A percentile compares a stretch with the other conserved stretches of the same genome.
phyloP scores from a whole-genome alignment of 1,140 invertebrate species.

The Laupala kohalensis region DNA sequence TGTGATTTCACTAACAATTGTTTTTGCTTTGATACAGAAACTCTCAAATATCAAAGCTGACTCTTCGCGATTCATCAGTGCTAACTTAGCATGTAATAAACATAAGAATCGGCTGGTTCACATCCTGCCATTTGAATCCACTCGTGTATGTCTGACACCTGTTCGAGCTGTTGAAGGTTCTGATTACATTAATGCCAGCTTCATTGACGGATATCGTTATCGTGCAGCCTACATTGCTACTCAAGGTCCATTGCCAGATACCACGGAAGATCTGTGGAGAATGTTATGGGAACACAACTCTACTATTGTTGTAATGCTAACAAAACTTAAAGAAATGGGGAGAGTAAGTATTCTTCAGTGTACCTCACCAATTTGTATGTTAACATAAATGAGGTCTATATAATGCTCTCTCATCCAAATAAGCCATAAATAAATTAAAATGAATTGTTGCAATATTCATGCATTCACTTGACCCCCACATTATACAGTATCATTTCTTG shows the following conservation, averaged over 20 bases:
- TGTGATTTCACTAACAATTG: too few relatives aligned
- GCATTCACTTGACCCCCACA: too few relatives aligned
- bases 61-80: constrained; percentile 85
- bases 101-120: constrained; percentile 96
- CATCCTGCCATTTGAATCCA: constrained; percentile 93
- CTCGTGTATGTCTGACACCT: constrained; percentile 83
- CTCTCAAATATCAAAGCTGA: constrained; percentile 89
- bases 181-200: constrained; percentile 98
- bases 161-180: constrained; percentile 86
- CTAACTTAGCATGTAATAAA: constrained; percentile 92
- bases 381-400: too few relatives aligned
- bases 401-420: too few relatives aligned
- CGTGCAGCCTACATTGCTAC: constrained; percentile 94
- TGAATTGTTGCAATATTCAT: too few relatives aligned
- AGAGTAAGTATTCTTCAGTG: constrained; percentile 61
- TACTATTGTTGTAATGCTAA: constrained; percentile 97
- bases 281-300: constrained; percentile 99
- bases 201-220: constrained; percentile 90
- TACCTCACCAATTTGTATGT: too few relatives aligned
- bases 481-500: too few relatives aligned
- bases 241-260: constrained; percentile 90
- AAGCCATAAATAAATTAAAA: too few relatives aligned
- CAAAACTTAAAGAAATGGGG: constrained; percentile 94
- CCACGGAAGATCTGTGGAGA: constrained; percentile 96
- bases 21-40: constrained; percentile 43